Conservation (phyloP, 2,113 vertebrate species). For the Plecturocebus donacophilus region DNA sequence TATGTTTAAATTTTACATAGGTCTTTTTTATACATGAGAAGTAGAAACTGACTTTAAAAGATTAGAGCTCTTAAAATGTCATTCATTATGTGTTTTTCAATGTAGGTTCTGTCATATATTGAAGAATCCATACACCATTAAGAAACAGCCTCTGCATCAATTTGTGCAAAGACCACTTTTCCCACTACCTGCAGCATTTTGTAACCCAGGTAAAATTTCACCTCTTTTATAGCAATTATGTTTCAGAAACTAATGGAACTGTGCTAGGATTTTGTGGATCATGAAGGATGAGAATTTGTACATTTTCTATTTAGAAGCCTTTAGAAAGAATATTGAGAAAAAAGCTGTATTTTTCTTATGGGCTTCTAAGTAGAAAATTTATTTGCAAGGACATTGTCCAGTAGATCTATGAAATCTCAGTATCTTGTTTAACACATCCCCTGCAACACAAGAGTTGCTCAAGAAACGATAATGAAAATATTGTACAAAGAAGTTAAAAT, state of each 20-base stretch:
- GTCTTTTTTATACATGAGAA: constrained; percentile 36
- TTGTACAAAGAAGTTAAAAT: constrained; percentile 25
- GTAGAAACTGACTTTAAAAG: constrained; percentile 47
- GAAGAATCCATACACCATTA: neutral
- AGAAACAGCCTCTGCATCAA: constrained; percentile 68
- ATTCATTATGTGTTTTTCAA: constrained; percentile 55
- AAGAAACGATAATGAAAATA: constrained; percentile 32
- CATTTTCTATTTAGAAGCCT: constrained; percentile 15
- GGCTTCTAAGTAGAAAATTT: neutral
- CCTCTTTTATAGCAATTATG: neutral
- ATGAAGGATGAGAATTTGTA: constrained; percentile 8
- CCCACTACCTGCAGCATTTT: constrained; percentile 12
- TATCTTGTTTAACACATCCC: neutral
- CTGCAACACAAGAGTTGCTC: neutral
- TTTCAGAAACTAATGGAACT: constrained; percentile 19
- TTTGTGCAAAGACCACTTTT: constrained; percentile 50
- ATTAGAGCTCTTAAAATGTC: neutral
- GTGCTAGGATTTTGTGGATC: neutral
- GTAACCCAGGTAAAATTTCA: constrained; percentile 79
- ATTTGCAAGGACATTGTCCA: neutral
- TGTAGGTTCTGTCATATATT: constrained; percentile 71
- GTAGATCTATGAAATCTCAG: neutral
- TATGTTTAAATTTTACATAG: neutral
- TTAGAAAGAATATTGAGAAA: neutral
- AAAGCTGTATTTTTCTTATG: neutral